A percentile compares a stretch with the other conserved stretches of the same genome.
These are phyloP conservation scores for Lampris incognitus DNA, from an alignment of 2,113 vertebrate species.

Conservation along the genomic window DNA sequence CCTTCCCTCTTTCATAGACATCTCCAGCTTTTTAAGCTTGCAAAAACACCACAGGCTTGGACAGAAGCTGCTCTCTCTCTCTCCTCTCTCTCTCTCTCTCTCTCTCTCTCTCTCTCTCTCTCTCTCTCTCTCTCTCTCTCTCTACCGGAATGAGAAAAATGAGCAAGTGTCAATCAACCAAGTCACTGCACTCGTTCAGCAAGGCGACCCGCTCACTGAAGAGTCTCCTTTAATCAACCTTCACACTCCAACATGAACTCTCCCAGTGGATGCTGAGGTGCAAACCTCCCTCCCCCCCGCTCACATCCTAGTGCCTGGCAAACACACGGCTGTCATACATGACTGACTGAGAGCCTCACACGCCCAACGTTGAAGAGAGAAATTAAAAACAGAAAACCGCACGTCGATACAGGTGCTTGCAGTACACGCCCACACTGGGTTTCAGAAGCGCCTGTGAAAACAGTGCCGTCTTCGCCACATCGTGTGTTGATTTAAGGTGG, in stretches of 20 bases:
- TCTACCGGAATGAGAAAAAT: conserved; percentile 58
- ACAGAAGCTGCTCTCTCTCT: conserved; percentile 2
- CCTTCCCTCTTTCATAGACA: neutral
- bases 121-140: too few species aligned
- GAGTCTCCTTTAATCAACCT: conserved; percentile 43
- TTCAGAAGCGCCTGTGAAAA: conserved; percentile 12
- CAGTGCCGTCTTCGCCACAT: conserved; percentile 33
- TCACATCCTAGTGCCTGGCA: neutral
- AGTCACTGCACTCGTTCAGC: conserved; percentile 37
- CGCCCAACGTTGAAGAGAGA: conserved; percentile 15
- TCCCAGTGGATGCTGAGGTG: too few species aligned
- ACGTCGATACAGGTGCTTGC: conserved; percentile 19
- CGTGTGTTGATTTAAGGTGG: conserved; percentile 13
- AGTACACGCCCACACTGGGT: conserved; percentile 34
- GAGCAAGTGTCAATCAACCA: conserved; percentile 34
- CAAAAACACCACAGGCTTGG: conserved; percentile 36
- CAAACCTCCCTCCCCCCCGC: too few species aligned
- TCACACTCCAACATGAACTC: neutral
- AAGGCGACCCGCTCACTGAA: conserved; percentile 14
- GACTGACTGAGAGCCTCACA: conserved; percentile 4
- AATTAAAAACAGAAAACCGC: conserved; percentile 36
- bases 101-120: too few species aligned
- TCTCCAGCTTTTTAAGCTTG: neutral
- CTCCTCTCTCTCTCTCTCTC: neutral
- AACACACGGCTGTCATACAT: conserved; percentile 9